phyloP scores from a whole-genome alignment of 2,797 vertebrate genomes.

The Gobio occitaniae region DNA sequence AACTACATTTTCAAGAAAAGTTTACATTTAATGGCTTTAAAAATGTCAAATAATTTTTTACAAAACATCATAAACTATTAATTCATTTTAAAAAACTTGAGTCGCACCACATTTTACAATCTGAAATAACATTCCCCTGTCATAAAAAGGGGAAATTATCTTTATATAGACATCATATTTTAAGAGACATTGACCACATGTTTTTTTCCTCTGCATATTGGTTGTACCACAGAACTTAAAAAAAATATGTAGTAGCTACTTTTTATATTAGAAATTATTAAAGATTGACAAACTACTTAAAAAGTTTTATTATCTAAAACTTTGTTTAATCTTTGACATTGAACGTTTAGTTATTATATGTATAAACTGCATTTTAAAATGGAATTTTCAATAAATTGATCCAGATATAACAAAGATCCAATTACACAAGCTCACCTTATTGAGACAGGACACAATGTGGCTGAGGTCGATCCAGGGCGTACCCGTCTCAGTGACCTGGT shows the following conservation, averaged over 20 bases:
- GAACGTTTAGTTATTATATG: background rate
- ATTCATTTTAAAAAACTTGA: background rate
- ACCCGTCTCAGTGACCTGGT: slow-evolving; percentile 98
- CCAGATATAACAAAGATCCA: background rate
- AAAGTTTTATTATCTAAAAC: too few species aligned
- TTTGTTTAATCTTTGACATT: too few species aligned
- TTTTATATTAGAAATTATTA: too few species aligned
- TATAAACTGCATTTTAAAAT: background rate
- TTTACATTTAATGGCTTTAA: background rate
- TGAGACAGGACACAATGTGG: slow-evolving; percentile 99
- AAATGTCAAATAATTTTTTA: background rate
- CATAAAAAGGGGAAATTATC: background rate
- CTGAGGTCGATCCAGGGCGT: slow-evolving; percentile 99
- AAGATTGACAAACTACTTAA: too few species aligned
- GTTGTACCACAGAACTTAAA: too few species aligned
- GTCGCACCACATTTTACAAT: background rate
- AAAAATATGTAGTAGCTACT: too few species aligned
- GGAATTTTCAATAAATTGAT: background rate
- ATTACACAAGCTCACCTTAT: slow-evolving; percentile 85
- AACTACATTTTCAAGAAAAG: background rate
- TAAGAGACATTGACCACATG: too few species aligned
- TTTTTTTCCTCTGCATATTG: too few species aligned
- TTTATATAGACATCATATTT: too few species aligned
- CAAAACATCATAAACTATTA: too few species aligned
- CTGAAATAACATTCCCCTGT: background rate